Evolutionary conservation across 2,888 invertebrate species (phyloP), one percentile per base, ranked within the genome.

Genomic region (Lypha dubia): DNA sequence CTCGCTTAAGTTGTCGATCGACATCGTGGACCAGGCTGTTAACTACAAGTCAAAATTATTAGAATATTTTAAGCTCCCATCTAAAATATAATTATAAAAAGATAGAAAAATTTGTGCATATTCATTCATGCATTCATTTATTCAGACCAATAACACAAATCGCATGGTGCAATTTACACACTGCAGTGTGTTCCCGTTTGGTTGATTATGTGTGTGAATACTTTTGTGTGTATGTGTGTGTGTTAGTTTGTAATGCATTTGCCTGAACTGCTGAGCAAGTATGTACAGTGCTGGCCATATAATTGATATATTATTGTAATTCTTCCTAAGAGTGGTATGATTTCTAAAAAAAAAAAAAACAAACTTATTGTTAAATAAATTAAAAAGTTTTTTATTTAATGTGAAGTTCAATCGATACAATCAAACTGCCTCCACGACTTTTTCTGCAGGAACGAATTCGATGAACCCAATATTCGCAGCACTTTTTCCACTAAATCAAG

Each of bases 241-340:
- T 70, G 17, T 41, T n/a, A n/a, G n/a, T n/a, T n/a, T n/a, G n/a
- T n/a, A n/a, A 28, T 79, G 22, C 22, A 22, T 60, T 68, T 63
- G 62, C 17, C 41, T 62, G 70, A 51, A 44, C 53, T 53, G 32
- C n/a, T 63, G 35, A 58, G 32, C 70, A 53, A 53, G 79, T 76
- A 24, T 20, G 22, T 22, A 22, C 22, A 51, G 51, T 51, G 22
- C 22, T 51, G 51, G 51, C 51, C 51, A 51, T 51, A 51, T 51
- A 51, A 51, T 46, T 46, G 17, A 0, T 32, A 32, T 7, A 32
- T 32, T 38, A 38, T n/a, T n/a, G n/a, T n/a, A n/a, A n/a, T n/a
- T n/a, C n/a, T n/a, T n/a, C n/a, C n/a, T n/a, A n/a, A n/a, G n/a
- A n/a, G n/a, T n/a, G n/a, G n/a, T n/a, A n/a, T n/a, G n/a, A n/a